Evolutionary conservation across 1,140 invertebrate species (phyloP).

Genomic region (Lasioglossum albipes): DNA sequence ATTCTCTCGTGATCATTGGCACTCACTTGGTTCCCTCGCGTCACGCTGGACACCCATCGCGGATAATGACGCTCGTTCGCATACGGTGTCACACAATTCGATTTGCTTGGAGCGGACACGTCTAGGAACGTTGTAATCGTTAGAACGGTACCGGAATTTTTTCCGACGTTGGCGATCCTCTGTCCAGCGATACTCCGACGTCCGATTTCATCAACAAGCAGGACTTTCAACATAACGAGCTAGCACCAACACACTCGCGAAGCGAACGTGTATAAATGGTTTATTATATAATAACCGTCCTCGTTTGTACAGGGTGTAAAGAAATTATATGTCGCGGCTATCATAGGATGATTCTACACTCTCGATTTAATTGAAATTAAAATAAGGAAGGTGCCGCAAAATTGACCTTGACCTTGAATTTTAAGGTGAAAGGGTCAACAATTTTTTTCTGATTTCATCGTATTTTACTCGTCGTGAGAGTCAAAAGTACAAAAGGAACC

Average conservation of each 20-base stretch:
- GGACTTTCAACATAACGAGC: background rate
- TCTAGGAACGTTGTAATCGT: background rate
- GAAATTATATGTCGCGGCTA: no score
- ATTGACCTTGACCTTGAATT: no score
- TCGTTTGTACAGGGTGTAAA: no score
- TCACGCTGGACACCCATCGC: constrained; percentile 30
- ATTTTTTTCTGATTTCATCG: no score
- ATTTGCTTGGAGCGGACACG: background rate
- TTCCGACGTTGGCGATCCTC: background rate
- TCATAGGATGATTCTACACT: no score
- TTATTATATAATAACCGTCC: background rate
- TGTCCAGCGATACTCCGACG: background rate
- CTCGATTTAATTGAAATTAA: no score
- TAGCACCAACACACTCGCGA: background rate
- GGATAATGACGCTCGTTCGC: constrained; percentile 36
- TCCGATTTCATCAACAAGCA: constrained; percentile 11
- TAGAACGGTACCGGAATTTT: constrained; percentile 36
- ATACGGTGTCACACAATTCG: background rate
- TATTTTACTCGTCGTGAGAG: no score
- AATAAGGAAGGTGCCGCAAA: no score
- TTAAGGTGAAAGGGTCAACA: no score
- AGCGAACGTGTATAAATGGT: background rate
- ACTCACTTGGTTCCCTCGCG: constrained; percentile 1
- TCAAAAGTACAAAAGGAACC: no score
- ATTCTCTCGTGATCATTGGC: constrained; percentile 22